A percentile compares a stretch with the other conserved stretches of the same genome.
These are phyloP conservation scores for Erebia ligea DNA, from an alignment of 2,888 invertebrate genomes.

Conservation along the genomic window DNA sequence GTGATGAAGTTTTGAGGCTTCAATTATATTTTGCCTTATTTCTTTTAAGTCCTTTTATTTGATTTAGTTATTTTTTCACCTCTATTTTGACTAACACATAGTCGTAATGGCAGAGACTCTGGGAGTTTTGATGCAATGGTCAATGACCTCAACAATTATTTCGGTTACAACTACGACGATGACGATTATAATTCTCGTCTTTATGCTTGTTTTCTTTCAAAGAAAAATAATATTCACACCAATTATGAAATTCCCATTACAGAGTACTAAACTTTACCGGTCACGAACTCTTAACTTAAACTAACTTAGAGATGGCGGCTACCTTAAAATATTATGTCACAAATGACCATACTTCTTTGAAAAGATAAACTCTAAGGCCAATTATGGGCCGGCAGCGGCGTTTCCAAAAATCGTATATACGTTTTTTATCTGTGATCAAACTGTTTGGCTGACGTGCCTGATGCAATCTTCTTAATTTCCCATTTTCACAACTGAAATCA, in stretches of 20 bases:
- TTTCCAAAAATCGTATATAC: conserved; percentile 50
- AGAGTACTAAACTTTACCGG: conserved; percentile 36
- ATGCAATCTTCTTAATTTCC: conserved; percentile 64
- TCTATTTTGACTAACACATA: no score
- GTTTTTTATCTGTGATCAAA: conserved; percentile 71
- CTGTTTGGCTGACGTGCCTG: conserved; percentile 69
- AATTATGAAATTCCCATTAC: conserved; percentile 34
- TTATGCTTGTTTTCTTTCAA: neutral
- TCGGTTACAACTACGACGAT: no score
- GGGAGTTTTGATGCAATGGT: no score
- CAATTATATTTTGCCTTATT: no score
- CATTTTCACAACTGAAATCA: conserved; percentile 36
- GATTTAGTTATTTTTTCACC: no score
- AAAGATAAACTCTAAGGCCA: conserved; percentile 75
- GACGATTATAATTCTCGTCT: neutral
- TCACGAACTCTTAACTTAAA: conserved; percentile 68
- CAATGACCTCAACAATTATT: no score
- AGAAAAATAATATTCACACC: conserved; percentile 21
- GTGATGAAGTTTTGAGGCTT: no score
- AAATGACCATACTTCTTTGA: conserved; percentile 77
- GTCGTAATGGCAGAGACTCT: no score
- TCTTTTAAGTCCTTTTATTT: no score
- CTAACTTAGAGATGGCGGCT: conserved; percentile 46
- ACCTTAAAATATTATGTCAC: conserved; percentile 61
- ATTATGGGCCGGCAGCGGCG: conserved; percentile 72